Conservation (phyloP, 92 coral and sea anemone species). For the Zoanthus sociatus region DNA sequence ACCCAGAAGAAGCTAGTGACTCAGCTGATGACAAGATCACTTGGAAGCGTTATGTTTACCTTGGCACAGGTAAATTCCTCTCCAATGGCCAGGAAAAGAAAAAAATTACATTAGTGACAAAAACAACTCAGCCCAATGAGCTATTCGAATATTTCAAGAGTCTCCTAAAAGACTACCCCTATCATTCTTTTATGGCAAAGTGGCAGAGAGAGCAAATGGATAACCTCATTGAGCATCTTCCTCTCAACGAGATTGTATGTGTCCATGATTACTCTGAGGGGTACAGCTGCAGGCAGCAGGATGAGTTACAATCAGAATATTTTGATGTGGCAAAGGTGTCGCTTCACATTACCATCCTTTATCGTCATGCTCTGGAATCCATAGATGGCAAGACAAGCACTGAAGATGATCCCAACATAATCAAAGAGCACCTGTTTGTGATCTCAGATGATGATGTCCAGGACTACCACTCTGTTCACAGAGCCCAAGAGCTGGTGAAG, state of each 20-base stretch:
- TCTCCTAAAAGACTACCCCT: too few relatives aligned
- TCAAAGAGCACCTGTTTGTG: neutral
- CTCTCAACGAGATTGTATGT: neutral
- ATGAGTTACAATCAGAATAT: neutral
- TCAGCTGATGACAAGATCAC: too few relatives aligned
- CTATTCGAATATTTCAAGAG: too few relatives aligned
- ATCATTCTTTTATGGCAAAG: too few relatives aligned
- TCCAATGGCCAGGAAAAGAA: too few relatives aligned
- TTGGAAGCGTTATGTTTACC: too few relatives aligned
- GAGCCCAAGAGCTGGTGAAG: neutral
- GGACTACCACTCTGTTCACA: neutral
- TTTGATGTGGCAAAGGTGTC: neutral
- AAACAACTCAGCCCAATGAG: too few relatives aligned
- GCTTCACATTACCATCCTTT: neutral
- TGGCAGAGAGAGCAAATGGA: too few relatives aligned
- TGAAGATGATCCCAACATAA: neutral
- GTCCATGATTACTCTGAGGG: neutral
- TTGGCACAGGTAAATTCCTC: too few relatives aligned
- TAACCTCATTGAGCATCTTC: neutral
- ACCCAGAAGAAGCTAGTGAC: too few relatives aligned
- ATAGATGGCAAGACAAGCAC: neutral
- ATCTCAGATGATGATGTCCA: neutral
- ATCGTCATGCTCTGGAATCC: neutral
- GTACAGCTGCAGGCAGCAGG: neutral
- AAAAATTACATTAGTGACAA: too few relatives aligned